A percentile compares a stretch with the other conserved stretches of the same genome.
These are phyloP conservation scores for Zapus hudsonius DNA, from an alignment of 2,113 vertebrate genomes.

Conservation along the genomic window DNA sequence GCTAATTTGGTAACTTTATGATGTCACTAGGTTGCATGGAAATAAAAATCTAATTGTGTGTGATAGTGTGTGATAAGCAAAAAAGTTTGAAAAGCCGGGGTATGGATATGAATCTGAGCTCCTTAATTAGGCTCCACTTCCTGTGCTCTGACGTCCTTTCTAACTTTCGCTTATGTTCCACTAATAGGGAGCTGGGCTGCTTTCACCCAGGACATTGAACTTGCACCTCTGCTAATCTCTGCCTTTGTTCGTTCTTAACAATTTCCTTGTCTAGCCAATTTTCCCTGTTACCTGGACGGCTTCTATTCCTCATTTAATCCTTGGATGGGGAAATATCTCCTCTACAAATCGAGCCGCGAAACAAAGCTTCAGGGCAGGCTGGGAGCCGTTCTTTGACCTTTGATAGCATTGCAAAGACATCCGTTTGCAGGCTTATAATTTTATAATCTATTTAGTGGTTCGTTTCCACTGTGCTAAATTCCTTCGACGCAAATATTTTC, in stretches of 20 bases:
- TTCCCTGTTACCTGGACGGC: not conserved
- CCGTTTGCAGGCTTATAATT: not conserved
- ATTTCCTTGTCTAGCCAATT: not conserved
- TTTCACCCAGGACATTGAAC: not conserved
- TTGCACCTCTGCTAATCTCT: not conserved
- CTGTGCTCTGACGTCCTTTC: not conserved
- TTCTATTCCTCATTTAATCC: not conserved
- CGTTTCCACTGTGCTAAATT: not conserved
- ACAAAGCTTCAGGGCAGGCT: not conserved
- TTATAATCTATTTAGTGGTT: not conserved
- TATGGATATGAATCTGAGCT: not conserved
- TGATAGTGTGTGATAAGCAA: not conserved
- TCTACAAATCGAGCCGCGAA: not conserved
- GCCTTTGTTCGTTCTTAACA: not conserved
- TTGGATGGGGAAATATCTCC: not conserved
- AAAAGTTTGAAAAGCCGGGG: not conserved
- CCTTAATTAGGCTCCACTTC: not conserved
- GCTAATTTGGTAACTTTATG: slow-evolving; percentile 14
- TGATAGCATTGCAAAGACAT: not conserved
- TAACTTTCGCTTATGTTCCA: not conserved
- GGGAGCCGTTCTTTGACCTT: slow-evolving; percentile 3
- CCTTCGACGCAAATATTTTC: not conserved
- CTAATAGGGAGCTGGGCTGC: not conserved
- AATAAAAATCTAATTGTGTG: not conserved
- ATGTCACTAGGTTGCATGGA: not conserved